These are phyloP conservation scores for Synodontis membranacea DNA, from an alignment of 2,113 vertebrate species.

Conservation along the genomic window DNA sequence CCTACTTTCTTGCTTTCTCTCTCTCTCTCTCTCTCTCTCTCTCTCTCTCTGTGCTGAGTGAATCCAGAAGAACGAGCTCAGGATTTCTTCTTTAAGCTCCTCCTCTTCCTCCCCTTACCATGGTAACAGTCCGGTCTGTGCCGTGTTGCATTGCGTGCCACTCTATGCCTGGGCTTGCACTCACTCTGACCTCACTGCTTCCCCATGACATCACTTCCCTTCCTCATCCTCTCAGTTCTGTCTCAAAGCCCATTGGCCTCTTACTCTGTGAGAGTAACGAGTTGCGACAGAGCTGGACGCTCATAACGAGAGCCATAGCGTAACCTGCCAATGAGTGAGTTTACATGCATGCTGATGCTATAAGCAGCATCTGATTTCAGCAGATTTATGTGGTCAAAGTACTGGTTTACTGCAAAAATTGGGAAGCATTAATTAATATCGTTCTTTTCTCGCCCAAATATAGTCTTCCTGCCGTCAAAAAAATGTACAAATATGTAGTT, in stretches of 20 bases:
- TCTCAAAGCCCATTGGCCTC: not conserved
- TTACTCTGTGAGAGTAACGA: not conserved
- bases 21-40: conserved; percentile 28
- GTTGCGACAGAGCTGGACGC: not conserved
- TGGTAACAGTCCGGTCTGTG: conserved; percentile 70
- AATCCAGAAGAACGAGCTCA: conserved; percentile 79
- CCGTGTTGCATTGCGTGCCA: not conserved
- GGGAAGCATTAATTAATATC: not conserved
- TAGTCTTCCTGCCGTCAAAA: not conserved
- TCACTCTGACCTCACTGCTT: conserved; percentile 27
- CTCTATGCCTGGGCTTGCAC: conserved; percentile 13
- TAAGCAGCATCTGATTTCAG: not conserved
- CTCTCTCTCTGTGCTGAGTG: conserved; percentile 55
- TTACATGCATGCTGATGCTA: not conserved
- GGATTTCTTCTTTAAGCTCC: conserved; percentile 80
- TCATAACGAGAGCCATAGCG: not conserved
- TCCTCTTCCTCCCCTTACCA: conserved; percentile 74
- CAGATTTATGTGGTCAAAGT: not conserved
- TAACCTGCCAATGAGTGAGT: not conserved
- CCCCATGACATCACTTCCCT: conserved; percentile 35
- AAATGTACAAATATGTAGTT: not conserved
- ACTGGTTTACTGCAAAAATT: not conserved
- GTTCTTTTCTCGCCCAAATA: not conserved
- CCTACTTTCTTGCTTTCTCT: conserved; percentile 44
- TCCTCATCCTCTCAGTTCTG: conserved; percentile 20